These are phyloP conservation scores for Enteromius anoplus DNA, from an alignment of 2,797 vertebrate genomes.

Conservation along the genomic window DNA sequence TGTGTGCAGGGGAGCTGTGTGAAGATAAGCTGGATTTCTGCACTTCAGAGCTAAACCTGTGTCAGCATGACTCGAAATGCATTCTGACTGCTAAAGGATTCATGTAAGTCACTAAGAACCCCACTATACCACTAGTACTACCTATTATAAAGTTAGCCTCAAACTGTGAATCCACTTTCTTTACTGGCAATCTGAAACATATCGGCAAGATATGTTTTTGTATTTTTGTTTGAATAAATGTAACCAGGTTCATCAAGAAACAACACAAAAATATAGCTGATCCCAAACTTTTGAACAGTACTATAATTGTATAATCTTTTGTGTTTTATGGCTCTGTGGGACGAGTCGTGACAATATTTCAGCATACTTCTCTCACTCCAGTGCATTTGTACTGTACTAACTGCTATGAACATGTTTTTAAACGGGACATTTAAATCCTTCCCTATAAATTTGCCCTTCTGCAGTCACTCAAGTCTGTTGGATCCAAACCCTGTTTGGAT, in stretches of 20 bases:
- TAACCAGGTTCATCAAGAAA: too few species aligned
- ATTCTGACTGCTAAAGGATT: constrained; percentile 90
- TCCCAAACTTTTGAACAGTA: neutral
- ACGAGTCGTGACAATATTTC: neutral
- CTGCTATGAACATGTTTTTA: constrained; percentile 5
- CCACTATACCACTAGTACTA: neutral
- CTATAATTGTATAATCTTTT: neutral
- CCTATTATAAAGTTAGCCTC: neutral
- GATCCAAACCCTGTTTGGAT: constrained; percentile 17
- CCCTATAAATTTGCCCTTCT: neutral
- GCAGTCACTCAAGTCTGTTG: constrained; percentile 28
- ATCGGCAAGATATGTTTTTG: too few species aligned
- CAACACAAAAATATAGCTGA: too few species aligned
- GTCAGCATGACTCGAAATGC: constrained; percentile 97
- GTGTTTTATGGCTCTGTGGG: neutral
- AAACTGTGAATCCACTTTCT: neutral
- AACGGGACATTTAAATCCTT: constrained; percentile 13
- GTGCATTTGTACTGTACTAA: neutral
- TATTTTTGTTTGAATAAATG: too few species aligned
- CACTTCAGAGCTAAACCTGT: constrained; percentile 91
- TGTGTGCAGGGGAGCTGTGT: constrained; percentile 90
- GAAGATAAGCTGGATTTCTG: constrained; percentile 98
- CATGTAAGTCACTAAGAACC: constrained; percentile 81
- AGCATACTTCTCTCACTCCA: neutral
- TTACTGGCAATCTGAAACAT: neutral